Evolutionary conservation across 1,140 invertebrate genomes (phyloP), one percentile per base, ranked within the genome.

Genomic region (Drosophila serrata): DNA sequence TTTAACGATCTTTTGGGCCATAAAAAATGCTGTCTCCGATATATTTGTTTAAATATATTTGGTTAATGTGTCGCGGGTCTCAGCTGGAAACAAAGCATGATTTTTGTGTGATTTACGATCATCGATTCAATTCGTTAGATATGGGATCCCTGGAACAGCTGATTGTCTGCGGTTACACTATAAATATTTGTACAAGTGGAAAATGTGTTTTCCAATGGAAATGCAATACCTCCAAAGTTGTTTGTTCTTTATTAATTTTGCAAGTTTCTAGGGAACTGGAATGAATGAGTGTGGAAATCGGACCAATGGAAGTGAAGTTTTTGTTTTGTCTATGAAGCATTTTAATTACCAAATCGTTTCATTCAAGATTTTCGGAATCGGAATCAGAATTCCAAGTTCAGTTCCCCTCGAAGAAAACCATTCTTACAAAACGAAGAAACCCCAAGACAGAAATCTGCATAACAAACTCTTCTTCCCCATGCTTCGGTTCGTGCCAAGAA

Each of bases 111-210:
- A 77, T 77, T 77, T 68, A 77, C 42, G 74, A 67, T 46, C 49
- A 67, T 46, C 49, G 49, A 65, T 58, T 58, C 45, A 31, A 17
- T 27, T 29, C 53, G 68, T 40, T 72, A 40, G 68, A 72, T 59
- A 59, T 72, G 42, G 42, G 68, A 72, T 72, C 35, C 42, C 29
- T 35, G 65, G 65, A 72, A 72, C 68, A 72, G 68, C 68, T 72
- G 68, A 72, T 72, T 57, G 65, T 58, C 68, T 72, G 68, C 43
- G 24, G 53, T 72, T 73, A 48, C 69, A 48, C 40, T 31, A 73
- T 72, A 72, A 73, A 73, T 72, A 73, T 73, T 73, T 72, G 37
- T 58, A 49, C 69, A 73, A 73, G 67, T 72, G 51, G 69, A 39
- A 72, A 73, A 72, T 72, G 15, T 72, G 69, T 59, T 69, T 56